phyloP scores from a whole-genome alignment of 2,888 invertebrate species.

The Thysanoteuthis rhombus region DNA sequence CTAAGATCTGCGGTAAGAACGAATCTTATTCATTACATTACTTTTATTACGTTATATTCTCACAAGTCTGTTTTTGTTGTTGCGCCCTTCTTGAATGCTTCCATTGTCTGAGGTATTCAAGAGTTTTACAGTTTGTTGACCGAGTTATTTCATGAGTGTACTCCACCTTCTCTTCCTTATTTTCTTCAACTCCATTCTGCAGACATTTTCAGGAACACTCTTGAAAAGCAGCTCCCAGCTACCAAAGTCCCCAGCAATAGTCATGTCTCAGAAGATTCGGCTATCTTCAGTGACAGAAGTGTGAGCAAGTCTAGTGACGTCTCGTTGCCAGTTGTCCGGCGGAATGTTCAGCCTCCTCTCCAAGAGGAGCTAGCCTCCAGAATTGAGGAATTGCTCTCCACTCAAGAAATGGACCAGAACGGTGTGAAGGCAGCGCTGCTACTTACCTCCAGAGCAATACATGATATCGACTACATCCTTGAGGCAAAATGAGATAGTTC shows the following conservation, averaged over 20 bases:
- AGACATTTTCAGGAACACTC: background rate
- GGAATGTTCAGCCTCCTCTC: background rate
- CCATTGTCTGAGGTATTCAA: too few species aligned
- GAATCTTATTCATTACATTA: too few species aligned
- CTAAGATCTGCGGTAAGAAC: too few species aligned
- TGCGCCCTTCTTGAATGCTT: too few species aligned
- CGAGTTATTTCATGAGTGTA: background rate
- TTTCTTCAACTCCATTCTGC: background rate
- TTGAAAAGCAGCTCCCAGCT: background rate
- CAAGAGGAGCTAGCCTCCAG: background rate
- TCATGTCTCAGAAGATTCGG: background rate
- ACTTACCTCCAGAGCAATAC: constrained; percentile 53
- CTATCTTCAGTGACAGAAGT: background rate
- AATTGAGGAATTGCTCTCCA: background rate
- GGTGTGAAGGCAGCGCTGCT: constrained; percentile 51
- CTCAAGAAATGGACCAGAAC: background rate
- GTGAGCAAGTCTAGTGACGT: background rate
- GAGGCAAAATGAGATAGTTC: constrained; percentile 38
- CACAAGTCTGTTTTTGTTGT: too few species aligned
- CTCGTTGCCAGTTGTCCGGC: background rate
- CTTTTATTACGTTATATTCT: too few species aligned
- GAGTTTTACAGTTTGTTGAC: too few species aligned
- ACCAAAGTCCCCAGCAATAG: background rate
- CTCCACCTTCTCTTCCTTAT: background rate
- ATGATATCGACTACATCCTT: constrained; percentile 54